Conservation (phyloP, 2,113 vertebrate genomes). For the Centrocercus urophasianus region DNA sequence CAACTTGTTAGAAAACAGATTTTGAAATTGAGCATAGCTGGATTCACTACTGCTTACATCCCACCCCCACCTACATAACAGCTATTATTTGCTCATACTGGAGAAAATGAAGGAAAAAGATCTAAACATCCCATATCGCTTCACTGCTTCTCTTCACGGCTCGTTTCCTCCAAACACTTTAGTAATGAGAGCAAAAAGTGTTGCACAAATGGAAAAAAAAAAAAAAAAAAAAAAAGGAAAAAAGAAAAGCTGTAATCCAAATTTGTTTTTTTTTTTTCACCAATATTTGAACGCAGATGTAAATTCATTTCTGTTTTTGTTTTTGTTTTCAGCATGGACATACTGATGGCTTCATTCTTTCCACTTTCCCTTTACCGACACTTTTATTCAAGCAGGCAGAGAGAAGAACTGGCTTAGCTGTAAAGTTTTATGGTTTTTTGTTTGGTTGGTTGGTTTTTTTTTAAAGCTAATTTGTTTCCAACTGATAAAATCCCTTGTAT, state of each 20-base stretch:
- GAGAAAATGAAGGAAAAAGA: not conserved
- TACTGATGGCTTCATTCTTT: not conserved
- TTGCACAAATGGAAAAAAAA: not conserved
- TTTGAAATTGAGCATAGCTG: not conserved
- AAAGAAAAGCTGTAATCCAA: fast-evolving
- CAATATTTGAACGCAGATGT: not conserved
- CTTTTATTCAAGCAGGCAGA: not conserved
- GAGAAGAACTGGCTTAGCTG: not conserved
- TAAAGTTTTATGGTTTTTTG: not conserved
- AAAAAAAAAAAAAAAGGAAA: fast-evolving
- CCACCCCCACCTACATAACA: not conserved
- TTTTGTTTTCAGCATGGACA: not conserved
- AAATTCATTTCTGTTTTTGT: not conserved
- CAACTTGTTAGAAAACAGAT: not conserved
- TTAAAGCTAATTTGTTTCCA: not conserved
- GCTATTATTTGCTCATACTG: not conserved
- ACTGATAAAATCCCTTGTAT: not conserved
- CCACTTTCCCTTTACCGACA: not conserved
- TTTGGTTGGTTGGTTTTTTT: too few relatives aligned
- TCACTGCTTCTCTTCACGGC: not conserved
- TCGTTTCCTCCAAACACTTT: not conserved
- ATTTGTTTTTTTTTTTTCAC: not conserved
- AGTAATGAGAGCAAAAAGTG: not conserved
- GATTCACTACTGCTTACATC: fast-evolving
- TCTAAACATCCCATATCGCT: fast-evolving